A percentile compares a stretch with the other conserved stretches of the same genome.
Evolutionary conservation across 2,888 invertebrate species (phyloP).

Genomic region (Pemphredon lugubris): DNA sequence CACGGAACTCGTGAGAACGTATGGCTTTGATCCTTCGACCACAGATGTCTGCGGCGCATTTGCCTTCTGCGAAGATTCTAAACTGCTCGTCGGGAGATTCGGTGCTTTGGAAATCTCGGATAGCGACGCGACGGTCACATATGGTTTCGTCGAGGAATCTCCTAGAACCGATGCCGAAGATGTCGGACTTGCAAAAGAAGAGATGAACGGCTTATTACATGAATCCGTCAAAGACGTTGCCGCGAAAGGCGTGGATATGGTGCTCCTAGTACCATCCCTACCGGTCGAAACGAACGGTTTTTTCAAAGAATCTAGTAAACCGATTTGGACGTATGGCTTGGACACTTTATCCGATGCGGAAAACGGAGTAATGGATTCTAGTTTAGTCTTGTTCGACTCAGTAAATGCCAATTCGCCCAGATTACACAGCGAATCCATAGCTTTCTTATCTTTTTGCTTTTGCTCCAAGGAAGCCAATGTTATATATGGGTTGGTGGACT

Average conservation of each 20-base stretch:
- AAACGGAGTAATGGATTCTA: constrained; percentile 49
- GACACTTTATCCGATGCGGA: constrained; percentile 52
- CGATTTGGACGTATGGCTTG: constrained; percentile 74
- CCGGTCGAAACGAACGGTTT: constrained; percentile 43
- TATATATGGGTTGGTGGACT: constrained; percentile 69
- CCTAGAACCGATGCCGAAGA: constrained; percentile 41
- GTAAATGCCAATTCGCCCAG: constrained; percentile 67
- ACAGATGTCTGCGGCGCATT: constrained; percentile 11
- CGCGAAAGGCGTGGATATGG: constrained; percentile 47
- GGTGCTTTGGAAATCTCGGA: constrained; percentile 58
- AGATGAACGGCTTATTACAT: constrained; percentile 62
- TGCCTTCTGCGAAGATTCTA: constrained; percentile 40
- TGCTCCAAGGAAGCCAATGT: constrained; percentile 72
- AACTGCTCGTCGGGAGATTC: constrained; percentile 10
- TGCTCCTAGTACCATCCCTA: constrained; percentile 33
- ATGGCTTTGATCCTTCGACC: constrained; percentile 55
- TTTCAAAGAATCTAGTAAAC: constrained; percentile 65
- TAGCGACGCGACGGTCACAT: constrained; percentile 71
- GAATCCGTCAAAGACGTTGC: constrained; percentile 60
- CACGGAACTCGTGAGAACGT: constrained; percentile 65
- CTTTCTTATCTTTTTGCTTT: constrained; percentile 60
- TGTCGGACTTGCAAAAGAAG: constrained; percentile 56
- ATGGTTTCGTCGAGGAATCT: constrained; percentile 62
- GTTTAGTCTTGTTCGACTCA: constrained; percentile 56
- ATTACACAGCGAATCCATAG: constrained; percentile 58